Percentiles rank a stretch among this genome's conserved stretches.
Evolutionary conservation across 1,140 invertebrate species (phyloP).

Genomic region (Lasaia peninsularis): DNA sequence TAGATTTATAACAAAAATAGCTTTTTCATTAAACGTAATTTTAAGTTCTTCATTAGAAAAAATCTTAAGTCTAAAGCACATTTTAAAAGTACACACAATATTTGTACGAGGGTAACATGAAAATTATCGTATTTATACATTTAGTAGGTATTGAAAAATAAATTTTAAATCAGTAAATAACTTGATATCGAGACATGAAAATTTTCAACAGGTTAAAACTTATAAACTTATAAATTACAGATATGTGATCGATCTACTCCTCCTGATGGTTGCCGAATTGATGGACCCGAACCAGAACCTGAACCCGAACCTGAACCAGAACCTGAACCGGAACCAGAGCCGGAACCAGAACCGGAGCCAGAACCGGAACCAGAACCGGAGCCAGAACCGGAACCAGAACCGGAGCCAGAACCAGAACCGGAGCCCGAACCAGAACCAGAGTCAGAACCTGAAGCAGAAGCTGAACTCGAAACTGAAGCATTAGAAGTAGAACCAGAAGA

Average conservation of each 20-base stretch:
- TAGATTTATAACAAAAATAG: no score
- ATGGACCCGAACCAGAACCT: conserved; percentile 29
- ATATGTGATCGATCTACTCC: conserved; percentile 52
- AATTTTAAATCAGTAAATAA: no score
- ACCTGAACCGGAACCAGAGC: conserved; percentile 32
- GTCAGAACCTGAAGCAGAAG: conserved; percentile 32
- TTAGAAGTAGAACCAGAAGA: conserved; percentile 26
- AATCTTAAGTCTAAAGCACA: no score
- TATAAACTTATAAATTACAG: conserved; percentile 36
- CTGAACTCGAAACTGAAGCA: conserved; percentile 24
- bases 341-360: conserved; percentile 33
- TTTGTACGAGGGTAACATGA: no score
- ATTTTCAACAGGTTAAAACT: neutral
- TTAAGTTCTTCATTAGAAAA: no score
- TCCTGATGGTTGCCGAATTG: conserved; percentile 38
- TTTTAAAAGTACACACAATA: no score
- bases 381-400: conserved; percentile 37
- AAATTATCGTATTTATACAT: no score
- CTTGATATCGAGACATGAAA: no score
- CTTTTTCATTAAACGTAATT: no score
- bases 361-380: conserved; percentile 38
- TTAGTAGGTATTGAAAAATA: no score
- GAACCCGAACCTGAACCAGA: conserved; percentile 40
- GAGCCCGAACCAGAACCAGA: conserved; percentile 38
- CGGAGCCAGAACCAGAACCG: conserved; percentile 35